Evolutionary conservation across 2,113 vertebrate species (phyloP).

Genomic region (Notiomystis cincta): DNA sequence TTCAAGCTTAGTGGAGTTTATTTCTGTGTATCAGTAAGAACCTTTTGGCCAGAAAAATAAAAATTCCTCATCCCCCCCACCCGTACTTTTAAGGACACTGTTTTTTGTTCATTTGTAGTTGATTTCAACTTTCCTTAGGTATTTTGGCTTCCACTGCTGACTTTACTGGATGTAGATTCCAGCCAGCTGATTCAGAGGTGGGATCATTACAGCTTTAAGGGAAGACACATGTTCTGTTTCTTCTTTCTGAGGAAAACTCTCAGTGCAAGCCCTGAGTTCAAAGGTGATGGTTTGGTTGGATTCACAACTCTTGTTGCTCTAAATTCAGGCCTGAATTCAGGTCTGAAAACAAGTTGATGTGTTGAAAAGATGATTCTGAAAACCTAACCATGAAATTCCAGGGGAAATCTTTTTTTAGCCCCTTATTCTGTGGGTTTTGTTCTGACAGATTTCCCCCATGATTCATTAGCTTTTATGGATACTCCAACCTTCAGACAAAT

Average conservation of each 20-base stretch:
- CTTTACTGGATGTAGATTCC: neutral
- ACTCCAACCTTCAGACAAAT: slow-evolving; percentile 8
- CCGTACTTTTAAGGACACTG: neutral
- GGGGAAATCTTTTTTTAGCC: neutral
- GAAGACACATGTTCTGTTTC: neutral
- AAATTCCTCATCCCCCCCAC: neutral
- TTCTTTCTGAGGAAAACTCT: neutral
- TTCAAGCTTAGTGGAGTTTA: neutral
- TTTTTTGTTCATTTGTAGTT: neutral
- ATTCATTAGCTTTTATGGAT: neutral
- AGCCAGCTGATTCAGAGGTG: neutral
- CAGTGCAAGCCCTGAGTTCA: neutral
- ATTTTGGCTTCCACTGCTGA: neutral
- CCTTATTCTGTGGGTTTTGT: neutral
- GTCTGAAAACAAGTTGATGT: neutral
- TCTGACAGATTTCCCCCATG: neutral
- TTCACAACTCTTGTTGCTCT: neutral
- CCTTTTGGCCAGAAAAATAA: neutral
- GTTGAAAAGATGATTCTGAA: neutral
- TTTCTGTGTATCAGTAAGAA: neutral
- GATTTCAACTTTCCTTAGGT: neutral
- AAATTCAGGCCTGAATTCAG: neutral
- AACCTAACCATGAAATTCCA: neutral
- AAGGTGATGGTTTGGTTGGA: neutral
- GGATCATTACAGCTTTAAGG: neutral